Evolutionary conservation across 2,113 vertebrate genomes (phyloP), one percentile per base, ranked within the genome.

Genomic region (Aplodontia rufa): DNA sequence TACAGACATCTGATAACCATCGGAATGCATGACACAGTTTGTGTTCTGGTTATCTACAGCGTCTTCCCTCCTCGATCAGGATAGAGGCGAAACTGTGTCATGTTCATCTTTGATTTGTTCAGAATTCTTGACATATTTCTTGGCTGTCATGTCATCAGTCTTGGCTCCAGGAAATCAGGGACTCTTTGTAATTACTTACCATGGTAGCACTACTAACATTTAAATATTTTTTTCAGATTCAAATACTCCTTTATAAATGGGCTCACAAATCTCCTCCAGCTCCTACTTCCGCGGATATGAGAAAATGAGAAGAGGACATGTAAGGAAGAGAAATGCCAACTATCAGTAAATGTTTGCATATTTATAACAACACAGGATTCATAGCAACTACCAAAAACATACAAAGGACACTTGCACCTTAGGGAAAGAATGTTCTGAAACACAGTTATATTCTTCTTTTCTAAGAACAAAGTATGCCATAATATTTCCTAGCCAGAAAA

Each of bases 401-500:
- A 75, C 20, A 16, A 66, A 83, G 20, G n/a, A 14, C 26, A 42
- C 1, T 32, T 78, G 62, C 89, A 49, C 90, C 89, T 96, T 75
- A 62, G 26, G 45, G 69, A 62, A 32, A 55, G 30, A 95, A 72
- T 80, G 49, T 87, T 90, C 37, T 93, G 19, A 71, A 68, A 87
- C 69, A 60, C 51, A 91, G 42, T 58, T 69, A 16, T 40, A 42
- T 76, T 91, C 94, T 53, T 86, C 49, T 93, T 94, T 76, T 82
- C 53, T 55, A 35, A 51, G 35, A 95, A 69, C 51, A 82, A 86
- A 79, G 19, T 6, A 58, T 4, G 14, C 49, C 69, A 13, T 74
- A 93, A 64, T 58, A 84, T 89, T 96, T 92, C 9, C 78, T 68
- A 86, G 20, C 13, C 75, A 95, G 19, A 49, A 94, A 80, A 75